Percentiles rank a stretch among this genome's conserved stretches.
Conservation (phyloP, 2,797 vertebrate species). For the Hydrocynus forskahlii region DNA sequence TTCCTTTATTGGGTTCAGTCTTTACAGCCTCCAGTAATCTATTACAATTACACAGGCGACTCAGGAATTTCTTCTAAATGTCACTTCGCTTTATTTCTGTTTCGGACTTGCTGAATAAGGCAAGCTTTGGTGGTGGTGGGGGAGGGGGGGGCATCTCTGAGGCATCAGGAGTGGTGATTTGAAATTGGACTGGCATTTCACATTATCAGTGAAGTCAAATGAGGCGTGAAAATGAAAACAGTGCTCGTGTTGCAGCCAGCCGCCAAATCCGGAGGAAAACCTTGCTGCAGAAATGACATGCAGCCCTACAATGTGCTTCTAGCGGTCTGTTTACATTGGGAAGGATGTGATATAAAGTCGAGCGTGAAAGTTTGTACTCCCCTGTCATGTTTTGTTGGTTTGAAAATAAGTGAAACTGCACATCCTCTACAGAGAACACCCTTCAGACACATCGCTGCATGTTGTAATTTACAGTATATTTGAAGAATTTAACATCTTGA, state of each 20-base stretch:
- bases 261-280: neutral
- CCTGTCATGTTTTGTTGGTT: too few species aligned
- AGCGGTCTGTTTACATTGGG: neutral
- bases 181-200: constrained; percentile 12
- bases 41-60: neutral
- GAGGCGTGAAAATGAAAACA: constrained; percentile 11
- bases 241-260: neutral
- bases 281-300: neutral
- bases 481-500: too few species aligned
- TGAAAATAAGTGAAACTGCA: too few species aligned
- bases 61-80: constrained; percentile 8
- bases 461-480: too few species aligned
- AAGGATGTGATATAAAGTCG: too few species aligned
- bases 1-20: neutral
- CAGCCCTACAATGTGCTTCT: neutral
- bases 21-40: neutral
- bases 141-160: neutral
- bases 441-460: too few species aligned
- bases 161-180: neutral
- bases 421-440: too few species aligned
- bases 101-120: constrained; percentile 1
- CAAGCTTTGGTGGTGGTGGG: neutral
- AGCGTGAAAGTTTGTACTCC: too few species aligned
- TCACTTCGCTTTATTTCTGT: constrained; percentile 5
- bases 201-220: constrained; percentile 2